Evolutionary conservation across 2,888 invertebrate genomes (phyloP).

Genomic region (Crocallis elinguaria): DNA sequence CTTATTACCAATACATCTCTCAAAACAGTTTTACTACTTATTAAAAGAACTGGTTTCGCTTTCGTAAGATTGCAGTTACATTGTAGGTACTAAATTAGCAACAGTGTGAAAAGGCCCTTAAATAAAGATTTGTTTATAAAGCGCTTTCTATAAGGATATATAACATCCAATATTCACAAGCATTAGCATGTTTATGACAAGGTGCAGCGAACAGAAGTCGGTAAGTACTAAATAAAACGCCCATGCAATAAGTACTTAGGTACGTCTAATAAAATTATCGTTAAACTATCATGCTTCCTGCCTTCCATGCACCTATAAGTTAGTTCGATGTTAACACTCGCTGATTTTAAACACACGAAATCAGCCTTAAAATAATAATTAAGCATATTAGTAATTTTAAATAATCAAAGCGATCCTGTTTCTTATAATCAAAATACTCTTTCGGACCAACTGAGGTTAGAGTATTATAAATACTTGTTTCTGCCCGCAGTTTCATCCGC

Average conservation of each 20-base stretch:
- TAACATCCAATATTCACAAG: constrained; percentile 7
- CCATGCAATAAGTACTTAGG: constrained; percentile 11
- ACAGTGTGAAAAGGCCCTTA: neutral
- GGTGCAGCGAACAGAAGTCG: constrained; percentile 17
- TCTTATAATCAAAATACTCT: no score
- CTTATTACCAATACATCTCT: no score
- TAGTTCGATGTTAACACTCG: neutral
- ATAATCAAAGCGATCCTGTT: no score
- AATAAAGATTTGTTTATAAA: constrained; percentile 2
- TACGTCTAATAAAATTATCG: constrained; percentile 24
- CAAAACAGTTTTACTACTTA: no score
- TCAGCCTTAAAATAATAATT: no score
- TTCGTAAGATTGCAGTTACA: no score
- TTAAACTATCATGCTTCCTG: constrained; percentile 22
- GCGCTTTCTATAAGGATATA: constrained; percentile 15
- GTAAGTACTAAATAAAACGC: constrained; percentile 20
- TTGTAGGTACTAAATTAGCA: neutral
- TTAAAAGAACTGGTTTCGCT: no score
- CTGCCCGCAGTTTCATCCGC: no score
- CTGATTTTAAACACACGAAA: neutral
- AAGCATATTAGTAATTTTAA: no score
- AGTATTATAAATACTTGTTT: no score
- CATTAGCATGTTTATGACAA: constrained; percentile 23
- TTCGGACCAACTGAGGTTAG: no score
- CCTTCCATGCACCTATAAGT: constrained; percentile 1